These are phyloP conservation scores for Eulemur mongoz DNA, from an alignment of 2,797 vertebrate species.

Conservation along the genomic window DNA sequence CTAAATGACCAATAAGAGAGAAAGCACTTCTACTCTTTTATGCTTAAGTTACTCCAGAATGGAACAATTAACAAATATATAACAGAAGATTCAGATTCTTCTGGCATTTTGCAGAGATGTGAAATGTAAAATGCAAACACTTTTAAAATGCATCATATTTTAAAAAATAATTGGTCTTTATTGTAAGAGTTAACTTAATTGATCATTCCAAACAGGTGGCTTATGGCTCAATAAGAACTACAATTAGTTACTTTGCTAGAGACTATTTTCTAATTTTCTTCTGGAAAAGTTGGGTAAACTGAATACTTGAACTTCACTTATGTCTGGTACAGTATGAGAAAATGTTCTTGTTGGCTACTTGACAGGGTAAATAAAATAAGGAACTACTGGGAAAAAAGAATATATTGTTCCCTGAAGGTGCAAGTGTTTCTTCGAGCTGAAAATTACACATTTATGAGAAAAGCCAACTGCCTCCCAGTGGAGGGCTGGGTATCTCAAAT, in stretches of 20 bases:
- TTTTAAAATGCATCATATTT: constrained; percentile 23
- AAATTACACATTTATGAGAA: constrained; percentile 88
- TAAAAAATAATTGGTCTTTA: constrained; percentile 52
- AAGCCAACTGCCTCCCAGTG: constrained; percentile 79
- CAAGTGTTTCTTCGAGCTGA: constrained; percentile 84
- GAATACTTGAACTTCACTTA: constrained; percentile 64
- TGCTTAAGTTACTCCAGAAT: constrained; percentile 56
- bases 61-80: constrained; percentile 43
- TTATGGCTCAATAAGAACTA: constrained; percentile 40
- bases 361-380: constrained; percentile 86
- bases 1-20: constrained; percentile 55
- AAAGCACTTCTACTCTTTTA: constrained; percentile 44
- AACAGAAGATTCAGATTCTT: constrained; percentile 3
- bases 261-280: constrained; percentile 64
- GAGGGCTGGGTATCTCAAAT: constrained; percentile 79
- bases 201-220: constrained; percentile 52
- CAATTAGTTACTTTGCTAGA: constrained; percentile 31
- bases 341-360: constrained; percentile 79
- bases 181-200: constrained; percentile 47
- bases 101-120: constrained; percentile 9
- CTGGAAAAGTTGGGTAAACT: constrained; percentile 49
- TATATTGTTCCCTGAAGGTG: constrained; percentile 83
- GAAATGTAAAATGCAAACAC: constrained; percentile 49
- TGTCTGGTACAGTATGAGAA: constrained; percentile 57
- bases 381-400: constrained; percentile 79